phyloP scores from a whole-genome alignment of 2,888 invertebrate genomes.

The Lissocephala sabroskyi region DNA sequence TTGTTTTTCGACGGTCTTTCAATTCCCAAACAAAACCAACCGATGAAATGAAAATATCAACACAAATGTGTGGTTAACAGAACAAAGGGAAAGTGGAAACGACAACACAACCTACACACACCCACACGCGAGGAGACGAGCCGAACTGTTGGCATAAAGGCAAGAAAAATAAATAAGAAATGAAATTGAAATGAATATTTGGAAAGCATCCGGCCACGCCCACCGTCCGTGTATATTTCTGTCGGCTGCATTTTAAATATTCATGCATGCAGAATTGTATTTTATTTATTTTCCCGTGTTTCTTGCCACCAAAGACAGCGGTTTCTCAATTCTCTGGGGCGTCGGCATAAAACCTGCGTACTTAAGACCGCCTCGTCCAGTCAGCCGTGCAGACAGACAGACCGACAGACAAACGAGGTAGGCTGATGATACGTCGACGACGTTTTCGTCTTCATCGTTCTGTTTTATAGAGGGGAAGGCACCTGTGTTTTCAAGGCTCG shows the following conservation, averaged over 20 bases:
- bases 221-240: background rate
- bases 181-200: conserved; percentile 55
- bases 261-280: conserved; percentile 34
- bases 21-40: too few relatives aligned
- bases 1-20: conserved; percentile 4
- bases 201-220: conserved; percentile 9
- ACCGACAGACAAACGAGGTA: background rate
- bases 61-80: conserved; percentile 11
- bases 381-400: too few relatives aligned
- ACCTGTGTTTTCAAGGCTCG: conserved; percentile 36
- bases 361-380: too few relatives aligned
- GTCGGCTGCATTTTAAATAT: conserved; percentile 50
- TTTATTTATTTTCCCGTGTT: conserved; percentile 9
- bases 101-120: conserved; percentile 5
- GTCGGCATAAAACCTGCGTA: too few relatives aligned
- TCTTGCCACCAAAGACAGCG: background rate
- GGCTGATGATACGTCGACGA: too few relatives aligned
- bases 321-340: background rate
- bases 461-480: conserved; percentile 2
- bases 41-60: conserved; percentile 11
- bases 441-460: background rate
- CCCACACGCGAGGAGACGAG: too few relatives aligned
- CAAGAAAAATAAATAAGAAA: conserved; percentile 22
- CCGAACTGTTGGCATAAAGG: too few relatives aligned
- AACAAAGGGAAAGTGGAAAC: conserved; percentile 12